Conservation (phyloP, 2,113 vertebrate species). For the Oophaga pumilio region DNA sequence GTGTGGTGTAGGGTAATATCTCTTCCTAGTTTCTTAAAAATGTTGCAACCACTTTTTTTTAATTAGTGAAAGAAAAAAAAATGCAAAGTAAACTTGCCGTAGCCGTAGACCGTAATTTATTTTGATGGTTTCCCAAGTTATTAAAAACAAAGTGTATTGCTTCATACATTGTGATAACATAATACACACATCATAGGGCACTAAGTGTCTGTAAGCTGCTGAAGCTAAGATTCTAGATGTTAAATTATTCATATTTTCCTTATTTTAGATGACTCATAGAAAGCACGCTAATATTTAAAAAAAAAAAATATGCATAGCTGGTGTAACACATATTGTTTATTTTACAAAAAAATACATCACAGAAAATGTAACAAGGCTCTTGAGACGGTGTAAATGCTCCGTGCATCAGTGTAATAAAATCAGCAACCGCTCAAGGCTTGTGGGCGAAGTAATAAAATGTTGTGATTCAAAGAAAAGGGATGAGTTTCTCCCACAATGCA, state of each 20-base stretch:
- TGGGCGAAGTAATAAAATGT: conserved; percentile 27
- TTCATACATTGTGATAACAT: conserved; percentile 46
- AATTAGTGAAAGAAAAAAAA: background rate
- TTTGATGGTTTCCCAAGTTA: conserved; percentile 43
- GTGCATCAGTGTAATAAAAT: conserved; percentile 33
- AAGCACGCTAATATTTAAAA: conserved; percentile 9
- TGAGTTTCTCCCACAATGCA: conserved; percentile 24
- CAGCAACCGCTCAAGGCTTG: background rate
- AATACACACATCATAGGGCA: conserved; percentile 31
- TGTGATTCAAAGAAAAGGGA: background rate
- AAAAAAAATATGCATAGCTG: conserved; percentile 45
- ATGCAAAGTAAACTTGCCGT: conserved; percentile 15
- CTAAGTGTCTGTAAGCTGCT: conserved; percentile 34
- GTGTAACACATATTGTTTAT: conserved; percentile 50
- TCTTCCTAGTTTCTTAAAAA: conserved; percentile 61
- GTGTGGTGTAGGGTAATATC: conserved; percentile 61
- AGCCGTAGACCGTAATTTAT: conserved; percentile 44
- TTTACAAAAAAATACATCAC: conserved; percentile 49
- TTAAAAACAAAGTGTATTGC: conserved; percentile 45
- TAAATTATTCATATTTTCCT: conserved; percentile 54
- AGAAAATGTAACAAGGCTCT: conserved; percentile 53
- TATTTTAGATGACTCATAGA: conserved; percentile 51
- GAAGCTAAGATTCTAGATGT: conserved; percentile 47
- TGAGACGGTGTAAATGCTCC: conserved; percentile 48
- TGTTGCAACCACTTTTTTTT: conserved; percentile 42